Conservation (phyloP, 2,888 invertebrate genomes). For the Microctonus brassicae region DNA sequence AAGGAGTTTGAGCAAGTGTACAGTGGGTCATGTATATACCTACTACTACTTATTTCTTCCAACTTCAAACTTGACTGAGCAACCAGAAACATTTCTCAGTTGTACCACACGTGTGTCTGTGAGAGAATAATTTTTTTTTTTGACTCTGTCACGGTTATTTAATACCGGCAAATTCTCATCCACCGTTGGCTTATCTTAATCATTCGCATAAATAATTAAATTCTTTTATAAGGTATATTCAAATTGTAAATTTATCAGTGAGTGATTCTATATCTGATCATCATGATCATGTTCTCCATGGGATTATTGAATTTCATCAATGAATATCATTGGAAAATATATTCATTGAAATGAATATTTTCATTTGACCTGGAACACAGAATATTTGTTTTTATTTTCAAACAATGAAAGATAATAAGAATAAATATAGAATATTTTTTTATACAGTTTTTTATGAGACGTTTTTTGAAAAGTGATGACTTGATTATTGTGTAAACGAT, state of each 20-base stretch:
- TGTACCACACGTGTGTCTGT: constrained; percentile 1
- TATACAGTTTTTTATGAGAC: too few species aligned
- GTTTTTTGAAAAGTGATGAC: too few species aligned
- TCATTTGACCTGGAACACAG: too few species aligned
- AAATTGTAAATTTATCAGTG: neutral
- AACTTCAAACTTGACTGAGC: constrained; percentile 1
- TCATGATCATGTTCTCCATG: too few species aligned
- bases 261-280: neutral
- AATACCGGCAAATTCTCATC: neutral
- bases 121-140: neutral
- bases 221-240: neutral
- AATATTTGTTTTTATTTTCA: too few species aligned
- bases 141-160: neutral
- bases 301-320: too few species aligned
- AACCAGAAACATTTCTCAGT: constrained; percentile 1
- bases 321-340: too few species aligned
- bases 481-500: too few species aligned
- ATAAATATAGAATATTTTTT: too few species aligned
- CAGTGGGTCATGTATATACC: neutral
- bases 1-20: neutral
- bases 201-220: neutral
- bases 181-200: neutral
- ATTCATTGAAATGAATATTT: too few species aligned
- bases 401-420: too few species aligned
- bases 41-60: constrained; percentile 9